These are phyloP conservation scores for Steromphala cineraria DNA, from an alignment of 2,888 invertebrate genomes.

Conservation along the genomic window DNA sequence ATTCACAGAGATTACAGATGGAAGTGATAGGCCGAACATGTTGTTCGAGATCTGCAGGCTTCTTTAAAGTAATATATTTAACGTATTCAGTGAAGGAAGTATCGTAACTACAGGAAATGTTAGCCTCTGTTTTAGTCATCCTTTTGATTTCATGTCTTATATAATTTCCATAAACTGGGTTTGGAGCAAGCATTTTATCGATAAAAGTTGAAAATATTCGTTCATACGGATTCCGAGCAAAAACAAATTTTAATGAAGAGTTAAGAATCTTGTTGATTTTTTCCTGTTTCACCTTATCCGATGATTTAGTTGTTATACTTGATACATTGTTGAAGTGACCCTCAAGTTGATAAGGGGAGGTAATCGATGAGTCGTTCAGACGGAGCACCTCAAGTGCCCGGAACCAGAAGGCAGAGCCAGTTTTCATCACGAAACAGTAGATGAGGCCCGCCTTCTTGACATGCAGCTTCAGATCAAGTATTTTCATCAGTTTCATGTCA, in stretches of 20 bases:
- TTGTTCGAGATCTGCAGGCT: background rate
- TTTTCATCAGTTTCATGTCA: too few relatives aligned
- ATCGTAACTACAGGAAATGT: background rate
- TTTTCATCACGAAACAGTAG: background rate
- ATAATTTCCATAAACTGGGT: background rate
- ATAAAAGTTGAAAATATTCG: background rate
- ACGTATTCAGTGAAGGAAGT: background rate
- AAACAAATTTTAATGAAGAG: background rate
- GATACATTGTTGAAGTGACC: background rate
- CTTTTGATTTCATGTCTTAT: background rate
- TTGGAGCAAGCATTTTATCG: background rate
- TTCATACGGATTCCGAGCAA: background rate
- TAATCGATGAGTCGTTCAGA: background rate
- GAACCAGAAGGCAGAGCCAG: background rate
- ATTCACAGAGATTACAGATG: background rate
- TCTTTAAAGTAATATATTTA: background rate
- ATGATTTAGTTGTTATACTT: background rate
- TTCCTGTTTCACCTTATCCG: too few relatives aligned
- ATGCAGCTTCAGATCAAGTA: too few relatives aligned
- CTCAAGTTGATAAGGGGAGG: background rate
- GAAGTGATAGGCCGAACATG: background rate
- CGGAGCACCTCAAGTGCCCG: background rate
- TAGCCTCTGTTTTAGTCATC: background rate
- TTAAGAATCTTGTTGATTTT: background rate
- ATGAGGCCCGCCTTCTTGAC: background rate